A percentile compares a stretch with the other conserved stretches of the same genome.
Conservation (phyloP, 2,113 vertebrate genomes). For the Oncorhynchus tshawytscha region DNA sequence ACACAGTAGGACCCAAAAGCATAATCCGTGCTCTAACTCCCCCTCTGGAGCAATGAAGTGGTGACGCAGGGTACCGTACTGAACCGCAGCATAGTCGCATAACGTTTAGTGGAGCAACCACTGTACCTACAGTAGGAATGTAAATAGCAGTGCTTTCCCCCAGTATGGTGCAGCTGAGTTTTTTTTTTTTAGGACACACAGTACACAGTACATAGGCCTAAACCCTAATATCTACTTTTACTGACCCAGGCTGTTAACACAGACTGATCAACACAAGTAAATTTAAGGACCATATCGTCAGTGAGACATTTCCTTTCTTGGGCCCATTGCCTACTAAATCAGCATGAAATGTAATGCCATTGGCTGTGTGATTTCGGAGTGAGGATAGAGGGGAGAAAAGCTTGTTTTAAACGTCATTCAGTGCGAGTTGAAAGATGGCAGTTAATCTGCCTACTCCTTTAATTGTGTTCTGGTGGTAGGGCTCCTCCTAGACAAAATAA, state of each 20-base stretch:
- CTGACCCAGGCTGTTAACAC: slow-evolving; percentile 43
- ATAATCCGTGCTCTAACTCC: no score
- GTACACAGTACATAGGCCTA: no score
- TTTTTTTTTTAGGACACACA: no score
- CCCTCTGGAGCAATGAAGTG: no score
- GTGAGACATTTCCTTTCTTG: slow-evolving; percentile 57
- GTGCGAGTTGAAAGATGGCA: slow-evolving; percentile 71
- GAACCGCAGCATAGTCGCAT: no score
- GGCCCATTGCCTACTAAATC: slow-evolving; percentile 69
- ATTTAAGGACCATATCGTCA: slow-evolving; percentile 74
- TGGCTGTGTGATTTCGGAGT: slow-evolving; percentile 58
- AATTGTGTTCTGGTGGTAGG: slow-evolving; percentile 73
- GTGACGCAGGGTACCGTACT: no score
- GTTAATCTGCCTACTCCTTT: slow-evolving; percentile 83
- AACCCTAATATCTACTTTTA: background rate
- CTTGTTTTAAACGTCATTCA: slow-evolving; percentile 68
- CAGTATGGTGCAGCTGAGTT: no score
- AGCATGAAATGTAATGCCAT: slow-evolving; percentile 84
- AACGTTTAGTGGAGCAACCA: no score
- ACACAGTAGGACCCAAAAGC: no score
- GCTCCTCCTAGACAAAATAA: slow-evolving; percentile 75
- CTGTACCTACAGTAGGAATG: no score
- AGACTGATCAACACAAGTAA: slow-evolving; percentile 66
- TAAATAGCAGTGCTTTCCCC: no score
- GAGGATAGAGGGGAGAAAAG: slow-evolving; percentile 46